Evolutionary conservation across 2,113 vertebrate species (phyloP).

Genomic region (Paradisaea rubra): DNA sequence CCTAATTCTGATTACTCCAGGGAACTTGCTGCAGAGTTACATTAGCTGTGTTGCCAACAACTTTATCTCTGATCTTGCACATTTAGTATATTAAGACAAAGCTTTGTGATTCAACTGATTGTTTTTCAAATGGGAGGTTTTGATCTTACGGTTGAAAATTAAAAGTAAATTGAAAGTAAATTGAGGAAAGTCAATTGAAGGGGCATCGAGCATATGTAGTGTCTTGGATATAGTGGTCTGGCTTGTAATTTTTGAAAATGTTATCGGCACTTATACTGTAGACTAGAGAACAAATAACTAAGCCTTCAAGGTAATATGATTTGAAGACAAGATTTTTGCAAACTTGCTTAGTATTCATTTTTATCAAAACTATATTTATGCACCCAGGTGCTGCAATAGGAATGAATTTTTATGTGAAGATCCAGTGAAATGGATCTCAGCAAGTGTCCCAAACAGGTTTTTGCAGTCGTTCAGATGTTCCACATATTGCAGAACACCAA

Average conservation of each 20-base stretch:
- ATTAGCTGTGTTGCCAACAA: neutral
- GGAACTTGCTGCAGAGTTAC: neutral
- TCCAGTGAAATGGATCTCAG: neutral
- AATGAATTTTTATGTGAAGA: neutral
- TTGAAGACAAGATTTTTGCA: neutral
- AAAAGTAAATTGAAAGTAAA: conserved; percentile 40
- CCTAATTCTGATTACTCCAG: neutral
- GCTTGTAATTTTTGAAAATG: neutral
- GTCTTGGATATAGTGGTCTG: neutral
- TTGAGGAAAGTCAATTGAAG: conserved; percentile 23
- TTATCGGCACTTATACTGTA: neutral
- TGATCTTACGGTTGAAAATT: conserved; percentile 28
- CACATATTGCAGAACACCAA: neutral
- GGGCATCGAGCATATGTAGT: neutral
- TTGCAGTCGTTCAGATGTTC: neutral
- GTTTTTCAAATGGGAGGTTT: conserved; percentile 41
- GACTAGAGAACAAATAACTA: neutral
- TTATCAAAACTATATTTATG: neutral
- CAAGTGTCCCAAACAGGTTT: neutral
- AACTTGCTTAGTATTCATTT: neutral
- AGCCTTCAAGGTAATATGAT: neutral
- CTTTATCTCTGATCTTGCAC: conserved; percentile 47
- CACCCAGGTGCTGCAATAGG: neutral
- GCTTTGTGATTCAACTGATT: conserved; percentile 25
- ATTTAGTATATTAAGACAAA: conserved; percentile 22